Base-by-base conservation (phyloP, 2,888 invertebrate species). In the Drosophila anomalata region DNA sequence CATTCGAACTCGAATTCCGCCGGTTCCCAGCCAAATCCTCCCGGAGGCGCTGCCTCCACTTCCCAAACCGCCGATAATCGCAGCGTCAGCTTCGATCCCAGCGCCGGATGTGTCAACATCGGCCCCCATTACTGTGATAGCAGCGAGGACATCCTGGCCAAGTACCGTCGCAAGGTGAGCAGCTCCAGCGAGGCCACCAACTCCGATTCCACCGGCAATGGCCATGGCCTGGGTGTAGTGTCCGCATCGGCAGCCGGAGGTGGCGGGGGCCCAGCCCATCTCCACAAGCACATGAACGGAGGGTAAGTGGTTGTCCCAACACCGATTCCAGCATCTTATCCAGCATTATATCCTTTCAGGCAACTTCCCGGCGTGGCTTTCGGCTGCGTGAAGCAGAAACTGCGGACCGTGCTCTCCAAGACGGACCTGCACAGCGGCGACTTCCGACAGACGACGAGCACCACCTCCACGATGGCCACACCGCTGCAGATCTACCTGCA, bases 71-170 rank as follows among this genome's bases (percentile, higher is more conserved):
- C 78, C 63, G 31, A 57, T 31, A 80, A 69, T 20, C 89, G 91
- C 14, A 90, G 79, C 75, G 90, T 91, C 14, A 91, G 90, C 47
- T 91, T 91, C 54, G 89, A 89, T 56, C 86, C 81, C 2, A 86
- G 75, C 31, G 78, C 81, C 31, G 77, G 77, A 2, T 86, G 90
- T 14, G 73, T 83, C 26, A 87, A 80, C 55, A 69, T 81, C 12
- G 73, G 76, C 66, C 57, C 56, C 50, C 76, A 78, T 0, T 90
- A 92, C 79, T 91, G 91, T 88, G 97, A 97, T 92, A 95, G 95
- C 36, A 95, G 96, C 0, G 98, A 98, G 88, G 98, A 98, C 89
- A 99, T 99, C 89, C 93, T 99, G 77, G 98, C 97, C 44, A 99
- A 98, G 92, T 99, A 99, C 92, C 93, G 98, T 77, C 94, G 95